Evolutionary conservation across 2,797 vertebrate species (phyloP).

Genomic region (Sebastes iracundus): DNA sequence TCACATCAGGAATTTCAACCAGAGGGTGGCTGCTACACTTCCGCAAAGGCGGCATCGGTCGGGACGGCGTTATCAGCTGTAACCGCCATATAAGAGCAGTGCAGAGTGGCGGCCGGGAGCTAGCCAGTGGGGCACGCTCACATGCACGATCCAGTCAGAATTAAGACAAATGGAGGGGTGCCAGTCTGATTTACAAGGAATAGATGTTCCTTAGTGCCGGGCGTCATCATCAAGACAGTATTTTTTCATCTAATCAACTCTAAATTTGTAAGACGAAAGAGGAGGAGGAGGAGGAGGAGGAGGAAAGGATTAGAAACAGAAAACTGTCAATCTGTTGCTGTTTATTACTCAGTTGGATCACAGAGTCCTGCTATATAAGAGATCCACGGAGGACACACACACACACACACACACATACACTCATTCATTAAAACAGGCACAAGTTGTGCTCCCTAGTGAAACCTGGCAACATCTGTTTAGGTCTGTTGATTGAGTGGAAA

Average conservation of each 20-base stretch:
- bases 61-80: too few species aligned
- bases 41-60: neutral
- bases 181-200: conserved; percentile 25
- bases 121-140: neutral
- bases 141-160: neutral
- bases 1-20: too few species aligned
- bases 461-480: conserved; percentile 64
- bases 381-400: neutral
- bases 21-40: neutral
- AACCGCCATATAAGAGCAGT: too few species aligned
- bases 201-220: neutral
- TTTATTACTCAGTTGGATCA: conserved; percentile 26
- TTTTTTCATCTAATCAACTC: conserved; percentile 30
- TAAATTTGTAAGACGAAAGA: conserved; percentile 3
- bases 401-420: neutral
- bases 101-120: too few species aligned
- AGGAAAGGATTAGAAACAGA: conserved; percentile 33
- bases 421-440: conserved; percentile 43
- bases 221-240: neutral
- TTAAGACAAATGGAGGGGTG: neutral
- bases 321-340: conserved; percentile 43
- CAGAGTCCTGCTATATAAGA: neutral
- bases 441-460: conserved; percentile 39
- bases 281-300: neutral
- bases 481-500: conserved; percentile 54